Percentiles rank a stretch among this genome's conserved stretches.
phyloP scores from a whole-genome alignment of 2,888 invertebrate genomes.

The Pammene aurita region DNA sequence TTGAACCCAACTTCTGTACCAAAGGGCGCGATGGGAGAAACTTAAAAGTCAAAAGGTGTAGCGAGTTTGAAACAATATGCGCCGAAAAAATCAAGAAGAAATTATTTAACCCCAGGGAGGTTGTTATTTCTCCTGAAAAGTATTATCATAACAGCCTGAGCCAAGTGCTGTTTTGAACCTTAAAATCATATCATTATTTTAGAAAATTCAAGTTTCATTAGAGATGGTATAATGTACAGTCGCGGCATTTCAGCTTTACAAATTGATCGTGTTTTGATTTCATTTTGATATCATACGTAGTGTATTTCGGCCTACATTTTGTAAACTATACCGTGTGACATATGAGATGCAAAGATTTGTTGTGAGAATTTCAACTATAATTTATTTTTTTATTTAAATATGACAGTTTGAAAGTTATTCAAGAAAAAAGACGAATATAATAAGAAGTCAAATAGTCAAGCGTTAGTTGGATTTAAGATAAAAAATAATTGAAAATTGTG shows the following conservation, averaged over 20 bases:
- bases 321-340: too few relatives aligned
- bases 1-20: background rate
- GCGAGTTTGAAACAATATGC: constrained; percentile 8
- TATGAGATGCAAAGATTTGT: too few relatives aligned
- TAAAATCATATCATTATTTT: background rate
- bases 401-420: too few relatives aligned
- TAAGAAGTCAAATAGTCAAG: too few relatives aligned
- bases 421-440: too few relatives aligned
- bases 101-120: constrained; percentile 17
- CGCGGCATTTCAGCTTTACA: background rate
- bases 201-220: background rate
- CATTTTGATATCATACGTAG: too few relatives aligned
- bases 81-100: constrained; percentile 4
- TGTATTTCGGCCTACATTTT: too few relatives aligned
- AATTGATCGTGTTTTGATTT: too few relatives aligned
- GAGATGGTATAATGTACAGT: background rate
- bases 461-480: too few relatives aligned
- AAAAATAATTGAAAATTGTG: too few relatives aligned
- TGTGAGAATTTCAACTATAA: too few relatives aligned
- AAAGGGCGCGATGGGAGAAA: background rate
- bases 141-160: constrained; percentile 25
- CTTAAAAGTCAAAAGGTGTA: constrained; percentile 5
- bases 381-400: too few relatives aligned
- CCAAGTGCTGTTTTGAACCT: constrained; percentile 7
- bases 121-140: constrained; percentile 17